phyloP scores from a whole-genome alignment of 1,140 invertebrate species.

The Eumaeus atala region DNA sequence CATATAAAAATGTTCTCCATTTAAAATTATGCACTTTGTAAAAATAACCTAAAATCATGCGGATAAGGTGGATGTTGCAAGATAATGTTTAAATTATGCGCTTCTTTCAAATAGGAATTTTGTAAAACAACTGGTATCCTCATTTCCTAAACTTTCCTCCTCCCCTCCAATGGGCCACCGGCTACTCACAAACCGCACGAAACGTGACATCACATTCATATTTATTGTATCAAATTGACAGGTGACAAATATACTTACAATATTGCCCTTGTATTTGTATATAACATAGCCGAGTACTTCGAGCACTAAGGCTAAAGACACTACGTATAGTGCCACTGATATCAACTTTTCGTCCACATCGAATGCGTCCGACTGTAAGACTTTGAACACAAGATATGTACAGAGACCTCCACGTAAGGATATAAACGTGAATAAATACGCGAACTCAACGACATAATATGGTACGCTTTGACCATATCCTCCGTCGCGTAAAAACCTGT shows the following conservation, averaged over 20 bases:
- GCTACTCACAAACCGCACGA: no score
- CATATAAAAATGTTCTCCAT: no score
- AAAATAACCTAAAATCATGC: no score
- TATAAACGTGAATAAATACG: conserved; percentile 47
- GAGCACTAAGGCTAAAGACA: conserved; percentile 49
- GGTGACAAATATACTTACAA: conserved; percentile 42
- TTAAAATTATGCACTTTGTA: no score
- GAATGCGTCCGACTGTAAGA: conserved; percentile 42
- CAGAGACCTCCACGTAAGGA: conserved; percentile 45
- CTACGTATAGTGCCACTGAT: conserved; percentile 40
- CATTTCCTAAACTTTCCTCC: no score
- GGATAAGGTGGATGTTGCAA: no score
- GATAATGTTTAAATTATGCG: no score
- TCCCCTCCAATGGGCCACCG: no score
- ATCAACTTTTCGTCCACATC: conserved; percentile 50
- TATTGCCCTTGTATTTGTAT: conserved; percentile 55
- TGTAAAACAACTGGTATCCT: no score
- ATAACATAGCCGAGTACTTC: conserved; percentile 52
- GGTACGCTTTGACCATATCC: conserved; percentile 40
- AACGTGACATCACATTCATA: no score
- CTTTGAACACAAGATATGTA: conserved; percentile 42
- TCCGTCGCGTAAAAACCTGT: conserved; percentile 51
- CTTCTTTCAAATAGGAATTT: no score
- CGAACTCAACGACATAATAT: conserved; percentile 43
- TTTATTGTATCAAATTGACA: not conserved